Base-by-base conservation (phyloP, 2,797 vertebrate species). In the Sebastes minor region DNA sequence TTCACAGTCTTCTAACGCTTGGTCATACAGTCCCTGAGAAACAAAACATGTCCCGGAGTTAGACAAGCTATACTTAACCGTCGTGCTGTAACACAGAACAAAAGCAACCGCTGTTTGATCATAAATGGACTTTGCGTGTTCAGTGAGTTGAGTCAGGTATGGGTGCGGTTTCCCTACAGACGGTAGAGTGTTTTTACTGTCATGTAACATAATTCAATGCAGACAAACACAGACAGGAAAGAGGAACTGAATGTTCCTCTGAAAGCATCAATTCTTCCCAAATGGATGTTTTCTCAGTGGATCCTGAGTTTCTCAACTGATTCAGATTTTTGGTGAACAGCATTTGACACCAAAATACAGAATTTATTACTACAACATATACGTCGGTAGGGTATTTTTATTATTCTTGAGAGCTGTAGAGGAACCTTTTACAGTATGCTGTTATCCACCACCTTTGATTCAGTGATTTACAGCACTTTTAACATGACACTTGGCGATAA, bases 1-100 rank as follows among this genome's bases (percentile, higher is more conserved):
- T 88, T 97, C 97, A 91, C 98, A 99, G 90, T 98, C 98, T 91
- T 97, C 97, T 60, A 99, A 82, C 64, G 97, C 97, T 90, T 97
- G 96, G 82, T 98, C 97, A 67, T 96, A 95, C 66, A 97, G 94
- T 14, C 97, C 97, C 98, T 99, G 0, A n/a, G n/a, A 32, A 71
- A 22, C 13, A 59, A 27, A 42, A 71, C 1, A 32, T 1, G 52
- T 2, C 4, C 9, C 13, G 57, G 0, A 32, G 35, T 80, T 10
- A 80, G 42, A 75, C 25, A 59, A 27, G 28, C 23, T 55, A 2
- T 18, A 74, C 25, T 70, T 22, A 49, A 46, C 16, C 22, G 8
- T 2, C 23, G 53, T 5, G 56, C 10, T 28, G 57, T 0, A 70
- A 60, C 56, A 52, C 52, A 32, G 13, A 71, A 75, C 35, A 77